Evolutionary conservation across 2,797 vertebrate species (phyloP).

Genomic region (Selene dorsalis): DNA sequence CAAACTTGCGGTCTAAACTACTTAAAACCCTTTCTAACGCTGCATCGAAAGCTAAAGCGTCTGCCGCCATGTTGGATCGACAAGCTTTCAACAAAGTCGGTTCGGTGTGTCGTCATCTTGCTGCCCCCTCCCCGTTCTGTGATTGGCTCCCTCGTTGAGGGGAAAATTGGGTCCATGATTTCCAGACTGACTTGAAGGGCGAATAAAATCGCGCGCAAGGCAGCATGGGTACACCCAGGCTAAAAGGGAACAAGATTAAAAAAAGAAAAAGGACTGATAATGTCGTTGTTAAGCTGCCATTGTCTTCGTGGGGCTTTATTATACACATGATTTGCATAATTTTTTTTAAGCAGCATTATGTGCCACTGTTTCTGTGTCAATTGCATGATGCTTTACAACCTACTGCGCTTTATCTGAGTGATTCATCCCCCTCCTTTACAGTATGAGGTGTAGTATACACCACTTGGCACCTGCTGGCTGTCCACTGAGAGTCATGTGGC

Average conservation of each 20-base stretch:
- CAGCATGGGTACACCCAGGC: too few relatives aligned
- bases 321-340: not conserved
- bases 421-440: not conserved
- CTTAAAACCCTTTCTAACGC: too few relatives aligned
- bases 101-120: too few relatives aligned
- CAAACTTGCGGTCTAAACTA: too few relatives aligned
- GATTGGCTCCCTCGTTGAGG: too few relatives aligned
- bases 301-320: constrained; percentile 6
- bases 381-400: not conserved
- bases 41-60: too few relatives aligned
- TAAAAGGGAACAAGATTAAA: not conserved
- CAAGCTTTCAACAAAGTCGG: too few relatives aligned
- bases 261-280: not conserved
- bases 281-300: not conserved
- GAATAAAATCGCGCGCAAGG: too few relatives aligned
- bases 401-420: constrained; percentile 1
- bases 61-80: too few relatives aligned
- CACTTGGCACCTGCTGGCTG: not conserved
- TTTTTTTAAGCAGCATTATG: not conserved
- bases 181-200: too few relatives aligned
- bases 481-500: not conserved
- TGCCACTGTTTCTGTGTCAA: not conserved
- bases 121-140: too few relatives aligned
- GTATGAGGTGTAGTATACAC: not conserved
- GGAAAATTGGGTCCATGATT: too few relatives aligned